Conservation (phyloP, 2,113 vertebrate genomes). For the Budorcas taxicolor region DNA sequence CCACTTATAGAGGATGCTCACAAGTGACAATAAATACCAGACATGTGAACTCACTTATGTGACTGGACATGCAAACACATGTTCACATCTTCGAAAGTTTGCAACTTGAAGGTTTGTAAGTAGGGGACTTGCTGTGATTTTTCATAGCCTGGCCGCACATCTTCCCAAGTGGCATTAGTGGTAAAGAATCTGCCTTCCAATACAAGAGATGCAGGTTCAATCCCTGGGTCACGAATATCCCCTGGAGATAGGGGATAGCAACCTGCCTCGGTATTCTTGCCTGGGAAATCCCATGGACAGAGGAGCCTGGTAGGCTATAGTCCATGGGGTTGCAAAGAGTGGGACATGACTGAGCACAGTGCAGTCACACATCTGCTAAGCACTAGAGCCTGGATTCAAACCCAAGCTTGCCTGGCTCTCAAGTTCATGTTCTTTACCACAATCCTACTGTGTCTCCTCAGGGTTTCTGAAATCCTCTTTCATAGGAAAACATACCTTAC, state of each 20-base stretch:
- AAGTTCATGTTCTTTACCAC: neutral
- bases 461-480: neutral
- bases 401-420: neutral
- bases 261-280: neutral
- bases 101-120: neutral
- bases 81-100: neutral
- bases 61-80: neutral
- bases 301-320: neutral
- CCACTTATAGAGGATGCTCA: neutral
- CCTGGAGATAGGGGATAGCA: neutral
- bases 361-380: neutral
- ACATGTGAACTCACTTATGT: neutral
- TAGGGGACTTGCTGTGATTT: neutral
- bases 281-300: neutral
- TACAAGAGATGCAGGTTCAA: neutral
- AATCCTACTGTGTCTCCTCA: accelerated
- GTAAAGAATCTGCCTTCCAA: neutral
- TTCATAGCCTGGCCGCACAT: neutral
- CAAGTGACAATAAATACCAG: neutral
- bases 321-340: neutral
- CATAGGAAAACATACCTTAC: neutral
- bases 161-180: neutral
- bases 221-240: neutral
- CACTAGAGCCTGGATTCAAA: neutral
- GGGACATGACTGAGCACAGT: neutral